Conservation (phyloP, 1,140 invertebrate species). For the Caenorhabditis remanei region DNA sequence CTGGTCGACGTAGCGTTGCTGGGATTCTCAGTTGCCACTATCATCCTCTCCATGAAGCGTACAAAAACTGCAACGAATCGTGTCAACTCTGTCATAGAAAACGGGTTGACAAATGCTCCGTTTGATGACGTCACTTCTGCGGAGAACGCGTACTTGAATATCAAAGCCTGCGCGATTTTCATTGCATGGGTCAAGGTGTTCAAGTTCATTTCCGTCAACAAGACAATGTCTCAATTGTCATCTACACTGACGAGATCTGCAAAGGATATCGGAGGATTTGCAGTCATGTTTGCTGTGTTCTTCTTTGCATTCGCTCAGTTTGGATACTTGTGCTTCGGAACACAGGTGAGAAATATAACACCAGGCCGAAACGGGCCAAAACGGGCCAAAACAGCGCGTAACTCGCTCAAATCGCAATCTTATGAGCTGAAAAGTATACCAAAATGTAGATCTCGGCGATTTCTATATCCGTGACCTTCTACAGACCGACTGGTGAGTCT, state of each 20-base stretch:
- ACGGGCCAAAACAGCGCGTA: too few species aligned
- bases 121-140: constrained; percentile 81
- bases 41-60: constrained; percentile 39
- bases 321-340: constrained; percentile 84
- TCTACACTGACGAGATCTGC: constrained; percentile 83
- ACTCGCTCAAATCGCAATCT: too few species aligned
- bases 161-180: constrained; percentile 81
- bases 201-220: constrained; percentile 85
- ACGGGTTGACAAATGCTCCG: constrained; percentile 79
- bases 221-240: constrained; percentile 85
- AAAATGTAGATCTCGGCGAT: too few species aligned
- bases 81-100: constrained; percentile 79
- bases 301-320: constrained; percentile 86
- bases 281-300: constrained; percentile 87
- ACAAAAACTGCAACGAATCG: constrained; percentile 78
- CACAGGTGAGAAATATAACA: constrained; percentile 81
- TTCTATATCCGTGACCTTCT: too few species aligned
- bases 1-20: constrained; percentile 82
- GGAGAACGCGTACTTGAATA: constrained; percentile 81
- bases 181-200: constrained; percentile 83
- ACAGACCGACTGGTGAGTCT: too few species aligned
- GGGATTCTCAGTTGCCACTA: constrained; percentile 75
- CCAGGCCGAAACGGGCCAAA: too few species aligned
- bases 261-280: constrained; percentile 85
- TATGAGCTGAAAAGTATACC: too few species aligned